These are phyloP conservation scores for Cirrhinus molitorella DNA, from an alignment of 2,797 vertebrate genomes.

Conservation along the genomic window DNA sequence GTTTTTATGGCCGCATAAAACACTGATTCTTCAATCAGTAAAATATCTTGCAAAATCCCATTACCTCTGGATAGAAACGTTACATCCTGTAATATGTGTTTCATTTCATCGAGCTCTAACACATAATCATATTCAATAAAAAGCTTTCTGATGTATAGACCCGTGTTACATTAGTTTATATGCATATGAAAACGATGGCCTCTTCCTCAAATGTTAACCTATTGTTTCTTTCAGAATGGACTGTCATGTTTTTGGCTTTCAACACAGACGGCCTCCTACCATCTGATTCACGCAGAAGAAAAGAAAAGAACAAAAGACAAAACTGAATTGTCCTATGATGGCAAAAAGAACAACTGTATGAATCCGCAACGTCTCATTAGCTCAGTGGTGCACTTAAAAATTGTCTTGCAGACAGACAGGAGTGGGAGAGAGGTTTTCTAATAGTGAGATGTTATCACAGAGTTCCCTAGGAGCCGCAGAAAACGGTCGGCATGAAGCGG, in stretches of 20 bases:
- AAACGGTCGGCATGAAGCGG: conserved; percentile 68
- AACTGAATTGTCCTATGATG: conserved; percentile 13
- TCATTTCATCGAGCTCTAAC: conserved; percentile 19
- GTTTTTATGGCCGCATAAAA: conserved; percentile 30
- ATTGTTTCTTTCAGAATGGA: conserved; percentile 7
- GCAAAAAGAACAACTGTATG: conserved; percentile 20
- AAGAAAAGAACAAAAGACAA: conserved; percentile 17
- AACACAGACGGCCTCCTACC: conserved; percentile 14
- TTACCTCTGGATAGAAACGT: conserved; percentile 10
- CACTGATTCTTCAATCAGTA: conserved; percentile 11
- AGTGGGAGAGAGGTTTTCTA: conserved; percentile 61
- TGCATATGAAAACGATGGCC: not conserved
- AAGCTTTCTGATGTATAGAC: conserved; percentile 22
- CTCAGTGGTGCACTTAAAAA: conserved; percentile 37
- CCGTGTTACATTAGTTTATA: conserved; percentile 23
- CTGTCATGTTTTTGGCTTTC: conserved; percentile 29
- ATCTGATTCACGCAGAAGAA: not conserved
- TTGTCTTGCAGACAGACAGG: conserved; percentile 31
- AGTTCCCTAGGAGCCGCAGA: conserved; percentile 66
- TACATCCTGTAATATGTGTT: conserved; percentile 24
- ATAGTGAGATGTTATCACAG: conserved; percentile 70
- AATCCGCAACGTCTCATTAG: conserved; percentile 24
- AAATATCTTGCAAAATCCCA: conserved; percentile 23
- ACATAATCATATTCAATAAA: conserved; percentile 37
- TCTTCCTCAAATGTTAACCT: not conserved